Conservation (phyloP, 2,113 vertebrate genomes). For the Ochotona princeps region DNA sequence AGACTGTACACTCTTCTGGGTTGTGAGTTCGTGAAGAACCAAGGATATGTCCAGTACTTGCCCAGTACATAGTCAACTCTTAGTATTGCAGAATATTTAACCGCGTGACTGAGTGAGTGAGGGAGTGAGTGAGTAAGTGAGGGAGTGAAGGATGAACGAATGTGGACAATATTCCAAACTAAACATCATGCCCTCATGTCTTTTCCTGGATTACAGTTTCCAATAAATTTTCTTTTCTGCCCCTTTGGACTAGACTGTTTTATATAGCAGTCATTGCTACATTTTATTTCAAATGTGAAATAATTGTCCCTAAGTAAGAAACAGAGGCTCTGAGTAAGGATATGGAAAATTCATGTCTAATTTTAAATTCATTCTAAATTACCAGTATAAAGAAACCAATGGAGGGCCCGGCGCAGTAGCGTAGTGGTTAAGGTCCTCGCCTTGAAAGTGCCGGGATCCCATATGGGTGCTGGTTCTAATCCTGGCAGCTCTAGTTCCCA, state of each 20-base stretch:
- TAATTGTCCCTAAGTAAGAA: neutral
- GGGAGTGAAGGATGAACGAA: neutral
- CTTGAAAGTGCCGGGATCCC: too few species aligned
- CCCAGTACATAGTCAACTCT: neutral
- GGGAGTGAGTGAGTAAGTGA: neutral
- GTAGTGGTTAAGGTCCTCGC: too few species aligned
- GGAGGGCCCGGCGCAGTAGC: too few species aligned
- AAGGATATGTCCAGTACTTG: neutral
- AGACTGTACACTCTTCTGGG: neutral
- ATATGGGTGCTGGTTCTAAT: too few species aligned
- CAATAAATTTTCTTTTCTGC: neutral
- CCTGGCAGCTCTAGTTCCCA: too few species aligned
- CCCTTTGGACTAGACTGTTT: neutral
- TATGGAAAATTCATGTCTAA: neutral
- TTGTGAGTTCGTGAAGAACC: neutral
- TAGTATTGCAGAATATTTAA: conserved; percentile 11
- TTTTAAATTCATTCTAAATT: conserved; percentile 36
- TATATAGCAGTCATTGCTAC: neutral
- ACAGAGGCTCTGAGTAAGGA: neutral
- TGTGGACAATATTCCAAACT: neutral
- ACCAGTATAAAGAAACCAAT: neutral
- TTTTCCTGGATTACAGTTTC: neutral
- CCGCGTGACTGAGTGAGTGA: neutral
- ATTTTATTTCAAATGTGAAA: conserved; percentile 6
- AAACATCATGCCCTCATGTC: neutral